phyloP scores from a whole-genome alignment of 2,888 invertebrate genomes.

The Alcis repandata region DNA sequence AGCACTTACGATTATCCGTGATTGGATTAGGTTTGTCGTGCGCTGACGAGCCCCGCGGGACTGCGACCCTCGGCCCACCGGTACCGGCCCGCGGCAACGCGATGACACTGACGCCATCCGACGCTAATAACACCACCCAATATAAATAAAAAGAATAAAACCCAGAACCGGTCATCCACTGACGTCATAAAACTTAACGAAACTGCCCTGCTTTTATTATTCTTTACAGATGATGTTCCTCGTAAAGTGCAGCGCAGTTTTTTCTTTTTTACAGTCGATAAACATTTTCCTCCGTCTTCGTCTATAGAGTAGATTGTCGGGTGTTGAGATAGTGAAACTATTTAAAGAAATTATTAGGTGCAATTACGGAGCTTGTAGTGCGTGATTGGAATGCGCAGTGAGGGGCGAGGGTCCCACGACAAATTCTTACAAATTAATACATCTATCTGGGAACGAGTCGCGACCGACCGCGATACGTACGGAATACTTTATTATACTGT shows the following conservation, averaged over 20 bases:
- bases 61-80: constrained; percentile 61
- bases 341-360: constrained; percentile 86
- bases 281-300: constrained; percentile 31
- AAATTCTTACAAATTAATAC: constrained; percentile 87
- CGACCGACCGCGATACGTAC: constrained; percentile 75
- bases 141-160: constrained; percentile 72
- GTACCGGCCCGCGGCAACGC: constrained; percentile 72
- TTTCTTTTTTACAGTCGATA: constrained; percentile 46
- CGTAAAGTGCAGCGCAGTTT: constrained; percentile 51
- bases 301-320: constrained; percentile 10
- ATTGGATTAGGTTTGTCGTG: constrained; percentile 89
- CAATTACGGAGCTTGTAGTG: constrained; percentile 85
- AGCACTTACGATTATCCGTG: constrained; percentile 76
- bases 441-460: constrained; percentile 77
- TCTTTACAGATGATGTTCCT: constrained; percentile 57
- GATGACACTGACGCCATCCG: constrained; percentile 69
- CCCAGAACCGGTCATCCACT: constrained; percentile 58
- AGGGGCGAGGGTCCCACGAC: constrained; percentile 80
- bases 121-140: constrained; percentile 69
- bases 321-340: constrained; percentile 62
- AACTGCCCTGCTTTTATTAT: constrained; percentile 62
- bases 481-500: constrained; percentile 79
- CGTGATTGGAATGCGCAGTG: constrained; percentile 83
- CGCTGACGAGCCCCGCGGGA: constrained; percentile 89
- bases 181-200: constrained; percentile 61